phyloP scores from a whole-genome alignment of 2,888 invertebrate species.

The Catocala fraxini region DNA sequence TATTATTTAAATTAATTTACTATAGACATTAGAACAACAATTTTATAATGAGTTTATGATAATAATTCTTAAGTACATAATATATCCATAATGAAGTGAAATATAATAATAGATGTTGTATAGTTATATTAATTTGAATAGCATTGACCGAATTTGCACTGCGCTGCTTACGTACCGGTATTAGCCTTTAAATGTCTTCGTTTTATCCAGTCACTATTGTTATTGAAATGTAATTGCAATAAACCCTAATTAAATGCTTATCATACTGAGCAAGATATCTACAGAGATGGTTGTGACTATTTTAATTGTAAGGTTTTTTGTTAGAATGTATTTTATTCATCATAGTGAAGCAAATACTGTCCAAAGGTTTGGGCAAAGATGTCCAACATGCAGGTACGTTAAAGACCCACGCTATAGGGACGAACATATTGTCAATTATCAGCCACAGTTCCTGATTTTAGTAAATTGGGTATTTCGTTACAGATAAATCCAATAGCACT shows the following conservation, averaged over 20 bases:
- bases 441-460: too few relatives aligned
- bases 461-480: too few relatives aligned
- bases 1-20: too few relatives aligned
- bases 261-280: slow-evolving; percentile 17
- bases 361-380: too few relatives aligned
- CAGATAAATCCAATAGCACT: too few relatives aligned
- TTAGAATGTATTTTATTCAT: too few relatives aligned
- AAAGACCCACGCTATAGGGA: too few relatives aligned
- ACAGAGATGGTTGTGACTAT: neutral
- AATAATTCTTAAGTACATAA: slow-evolving; percentile 18
- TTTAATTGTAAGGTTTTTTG: neutral
- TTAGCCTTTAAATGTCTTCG: slow-evolving; percentile 44
- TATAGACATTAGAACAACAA: too few relatives aligned
- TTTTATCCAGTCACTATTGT: slow-evolving; percentile 48
- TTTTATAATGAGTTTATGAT: slow-evolving; percentile 1
- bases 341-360: too few relatives aligned
- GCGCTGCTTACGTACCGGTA: slow-evolving; percentile 33
- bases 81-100: slow-evolving; percentile 23
- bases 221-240: slow-evolving; percentile 43
- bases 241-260: slow-evolving; percentile 37
- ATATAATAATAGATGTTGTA: slow-evolving; percentile 25
- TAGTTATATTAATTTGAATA: slow-evolving; percentile 43
- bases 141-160: slow-evolving; percentile 53
- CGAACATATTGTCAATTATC: too few relatives aligned
- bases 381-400: too few relatives aligned